Percentiles rank a stretch among this genome's conserved stretches.
phyloP scores from a whole-genome alignment of 1,140 invertebrate species.

The Oryctes rhinoceros region DNA sequence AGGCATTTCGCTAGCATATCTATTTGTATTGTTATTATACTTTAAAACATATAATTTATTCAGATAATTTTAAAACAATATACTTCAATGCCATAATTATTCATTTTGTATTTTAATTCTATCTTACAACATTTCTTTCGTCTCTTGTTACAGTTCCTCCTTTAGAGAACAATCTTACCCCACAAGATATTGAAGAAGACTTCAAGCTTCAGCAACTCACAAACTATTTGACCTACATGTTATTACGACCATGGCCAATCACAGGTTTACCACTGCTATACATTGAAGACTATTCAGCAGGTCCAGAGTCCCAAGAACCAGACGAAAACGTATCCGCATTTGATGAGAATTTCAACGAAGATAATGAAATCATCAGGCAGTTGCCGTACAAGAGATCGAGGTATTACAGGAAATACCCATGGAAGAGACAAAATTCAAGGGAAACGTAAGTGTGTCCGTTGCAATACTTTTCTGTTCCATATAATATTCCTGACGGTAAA shows the following conservation, averaged over 20 bases:
- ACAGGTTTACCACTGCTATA: constrained; percentile 61
- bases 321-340: constrained; percentile 43
- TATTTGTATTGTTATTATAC: too few species aligned
- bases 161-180: not conserved
- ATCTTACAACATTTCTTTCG: not conserved
- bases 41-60: too few species aligned
- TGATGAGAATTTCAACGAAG: constrained; percentile 36
- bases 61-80: too few species aligned
- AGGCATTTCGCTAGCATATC: too few species aligned
- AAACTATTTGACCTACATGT: constrained; percentile 50
- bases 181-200: constrained; percentile 42
- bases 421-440: constrained; percentile 67
- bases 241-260: constrained; percentile 53
- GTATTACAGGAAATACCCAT: constrained; percentile 69
- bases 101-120: too few species aligned
- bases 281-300: constrained; percentile 59
- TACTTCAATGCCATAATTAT: too few species aligned
- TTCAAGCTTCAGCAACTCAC: constrained; percentile 47
- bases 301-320: constrained; percentile 44
- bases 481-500: not conserved
- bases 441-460: constrained; percentile 46
- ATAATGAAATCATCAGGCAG: constrained; percentile 27
- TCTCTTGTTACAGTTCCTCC: not conserved
- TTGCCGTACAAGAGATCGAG: constrained; percentile 63
- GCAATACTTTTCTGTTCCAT: too few species aligned